A percentile compares a stretch with the other conserved stretches of the same genome.
Conservation (phyloP, 2,888 invertebrate genomes). For the Leptinotarsa tumamoca region DNA sequence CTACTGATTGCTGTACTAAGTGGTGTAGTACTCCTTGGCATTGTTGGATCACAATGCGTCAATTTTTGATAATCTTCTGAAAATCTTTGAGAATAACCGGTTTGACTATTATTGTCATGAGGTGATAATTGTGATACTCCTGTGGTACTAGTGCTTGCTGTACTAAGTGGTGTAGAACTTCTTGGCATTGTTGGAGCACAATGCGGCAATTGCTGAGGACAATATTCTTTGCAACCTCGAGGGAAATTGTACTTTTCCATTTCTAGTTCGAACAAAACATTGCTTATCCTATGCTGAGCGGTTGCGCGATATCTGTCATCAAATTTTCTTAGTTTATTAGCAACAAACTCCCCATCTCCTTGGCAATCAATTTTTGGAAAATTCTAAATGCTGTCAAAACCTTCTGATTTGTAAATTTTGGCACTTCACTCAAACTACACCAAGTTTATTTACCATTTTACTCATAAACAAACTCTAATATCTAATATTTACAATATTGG, state of each 20-base stretch:
- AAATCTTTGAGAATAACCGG: slow-evolving; percentile 20
- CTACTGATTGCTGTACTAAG: slow-evolving; percentile 1
- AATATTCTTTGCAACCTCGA: slow-evolving; percentile 12
- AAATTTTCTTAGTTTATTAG: slow-evolving; percentile 20
- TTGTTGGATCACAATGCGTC: slow-evolving; percentile 12
- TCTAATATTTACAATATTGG: too few relatives aligned
- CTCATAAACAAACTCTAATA: too few relatives aligned
- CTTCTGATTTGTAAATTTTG: too few relatives aligned
- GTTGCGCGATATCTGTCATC: slow-evolving; percentile 13
- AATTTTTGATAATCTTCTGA: slow-evolving; percentile 20
- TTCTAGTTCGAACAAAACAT: slow-evolving; percentile 18
- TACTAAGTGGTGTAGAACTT: slow-evolving; percentile 12
- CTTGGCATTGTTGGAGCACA: slow-evolving; percentile 15
- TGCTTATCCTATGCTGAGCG: slow-evolving; percentile 17
- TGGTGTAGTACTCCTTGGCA: slow-evolving; percentile 17
- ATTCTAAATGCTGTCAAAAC: too few relatives aligned
- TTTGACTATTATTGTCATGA: slow-evolving; percentile 5
- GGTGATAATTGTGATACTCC: slow-evolving; percentile 1
- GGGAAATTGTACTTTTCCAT: slow-evolving; percentile 19
- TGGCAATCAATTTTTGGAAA: too few relatives aligned
- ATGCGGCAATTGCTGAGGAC: slow-evolving; percentile 16
- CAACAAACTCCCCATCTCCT: neutral
- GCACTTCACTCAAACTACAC: too few relatives aligned
- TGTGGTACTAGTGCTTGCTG: slow-evolving; percentile 1
- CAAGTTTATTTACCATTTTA: too few relatives aligned